These are phyloP conservation scores for Dasypus novemcinctus DNA, from an alignment of 2,113 vertebrate genomes.

Conservation along the genomic window DNA sequence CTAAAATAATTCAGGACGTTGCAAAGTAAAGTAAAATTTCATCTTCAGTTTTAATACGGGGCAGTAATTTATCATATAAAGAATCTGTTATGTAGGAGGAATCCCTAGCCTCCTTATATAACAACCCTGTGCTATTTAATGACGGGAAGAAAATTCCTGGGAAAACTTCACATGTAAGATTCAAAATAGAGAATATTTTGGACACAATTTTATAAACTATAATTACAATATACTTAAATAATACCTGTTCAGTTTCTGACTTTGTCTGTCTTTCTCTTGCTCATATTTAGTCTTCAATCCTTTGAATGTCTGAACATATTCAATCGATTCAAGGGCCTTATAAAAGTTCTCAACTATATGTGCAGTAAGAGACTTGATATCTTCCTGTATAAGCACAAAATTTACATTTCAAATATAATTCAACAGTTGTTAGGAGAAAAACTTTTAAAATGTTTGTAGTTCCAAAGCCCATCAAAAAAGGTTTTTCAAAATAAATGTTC, in stretches of 20 bases:
- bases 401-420: slow-evolving; percentile 66
- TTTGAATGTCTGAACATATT: slow-evolving; percentile 99
- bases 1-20: not conserved
- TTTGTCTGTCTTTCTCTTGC: slow-evolving; percentile 97
- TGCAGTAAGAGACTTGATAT: slow-evolving; percentile 97
- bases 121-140: not conserved
- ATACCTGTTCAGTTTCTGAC: slow-evolving; percentile 95
- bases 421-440: slow-evolving; percentile 52
- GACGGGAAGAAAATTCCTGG: slow-evolving; percentile 21
- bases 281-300: slow-evolving; percentile 97
- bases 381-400: slow-evolving; percentile 88
- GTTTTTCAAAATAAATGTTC: slow-evolving; percentile 62
- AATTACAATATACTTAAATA: slow-evolving; percentile 43
- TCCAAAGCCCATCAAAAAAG: slow-evolving; percentile 59
- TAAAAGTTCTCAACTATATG: slow-evolving; percentile 99
- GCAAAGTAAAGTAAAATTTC: slow-evolving; percentile 5
- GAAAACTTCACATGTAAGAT: slow-evolving; percentile 32
- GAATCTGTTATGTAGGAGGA: not conserved
- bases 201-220: slow-evolving; percentile 42
- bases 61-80: slow-evolving; percentile 28
- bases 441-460: slow-evolving; percentile 18
- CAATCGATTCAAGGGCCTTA: slow-evolving; percentile 98
- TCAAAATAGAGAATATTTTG: slow-evolving; percentile 2
- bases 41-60: not conserved
- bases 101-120: not conserved